Evolutionary conservation across 2,797 vertebrate species (phyloP).

Genomic region (Leucoraja ocellata): DNA sequence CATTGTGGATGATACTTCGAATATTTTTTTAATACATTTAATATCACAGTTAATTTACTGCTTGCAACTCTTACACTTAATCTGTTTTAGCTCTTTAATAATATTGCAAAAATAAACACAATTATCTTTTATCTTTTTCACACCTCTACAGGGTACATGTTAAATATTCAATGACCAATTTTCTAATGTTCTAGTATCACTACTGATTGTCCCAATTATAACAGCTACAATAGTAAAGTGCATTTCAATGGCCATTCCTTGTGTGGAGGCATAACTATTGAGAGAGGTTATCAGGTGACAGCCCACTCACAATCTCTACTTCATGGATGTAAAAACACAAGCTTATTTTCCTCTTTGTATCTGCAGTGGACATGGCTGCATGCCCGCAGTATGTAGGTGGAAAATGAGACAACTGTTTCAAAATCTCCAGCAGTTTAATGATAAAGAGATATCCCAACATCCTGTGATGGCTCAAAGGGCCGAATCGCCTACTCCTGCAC

Average conservation of each 20-base stretch:
- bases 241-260: not conserved
- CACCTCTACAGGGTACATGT: not conserved
- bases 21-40: not conserved
- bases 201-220: not conserved
- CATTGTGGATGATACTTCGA: not conserved
- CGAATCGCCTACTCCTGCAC: too few species aligned
- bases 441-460: not conserved
- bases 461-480: too few species aligned
- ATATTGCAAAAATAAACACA: constrained; percentile 6
- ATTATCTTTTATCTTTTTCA: not conserved
- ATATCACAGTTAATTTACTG: not conserved
- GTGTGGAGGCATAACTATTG: not conserved
- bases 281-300: not conserved
- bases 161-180: not conserved
- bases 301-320: not conserved
- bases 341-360: too few species aligned
- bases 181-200: not conserved
- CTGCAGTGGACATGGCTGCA: not conserved
- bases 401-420: not conserved
- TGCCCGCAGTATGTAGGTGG: not conserved
- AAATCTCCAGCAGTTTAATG: not conserved
- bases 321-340: not conserved
- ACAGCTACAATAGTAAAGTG: not conserved
- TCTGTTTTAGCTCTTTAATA: not conserved
- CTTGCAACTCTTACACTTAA: not conserved